Evolutionary conservation across 2,113 vertebrate genomes (phyloP), one percentile per base, ranked within the genome.

Genomic region (Antigone vipio): DNA sequence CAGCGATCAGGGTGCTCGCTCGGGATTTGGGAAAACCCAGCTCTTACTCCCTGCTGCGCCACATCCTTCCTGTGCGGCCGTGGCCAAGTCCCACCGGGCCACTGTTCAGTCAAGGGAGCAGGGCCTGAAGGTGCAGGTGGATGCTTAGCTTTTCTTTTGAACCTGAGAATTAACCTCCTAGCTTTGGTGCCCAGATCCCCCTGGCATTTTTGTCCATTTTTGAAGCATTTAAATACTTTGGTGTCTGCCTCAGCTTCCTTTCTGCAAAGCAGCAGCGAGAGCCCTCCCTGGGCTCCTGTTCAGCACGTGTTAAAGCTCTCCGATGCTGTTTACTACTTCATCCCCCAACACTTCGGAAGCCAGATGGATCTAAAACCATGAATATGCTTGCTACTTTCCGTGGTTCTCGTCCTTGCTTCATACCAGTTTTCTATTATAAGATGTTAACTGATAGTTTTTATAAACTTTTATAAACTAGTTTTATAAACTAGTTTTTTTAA

Each of bases 111-210:
- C 26, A 15, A 10, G 47, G 34, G 32, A 3, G 11, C 0, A 4
- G 30, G 12, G 24, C 53, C 5, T 5, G 63, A 11, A 50, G 72
- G 3, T 68, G 53, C 71, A 18, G n/a, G 9, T 40, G 24, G 59
- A 9, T 44, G 22, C 67, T 75, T 8, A 18, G 18, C 62, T 34
- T 58, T 55, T 27, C 30, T 35, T 44, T 58, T 5, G 20, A 52
- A 34, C 52, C 50, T 16, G 24, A 78, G 69, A 21, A n/a, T 19
- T 10, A 45, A 45, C 26, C 7, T 1, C 35, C 20, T 34, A 5
- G 5, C 50, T 35, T 68, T 5, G 9, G 7, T 64, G 35, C 47
- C 66, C 0, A 0, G 20, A 17, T 44, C 42, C 14, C 9, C 44
- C 13, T 68, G 74, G 58, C 17, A 1, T 49, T 68, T 84, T 38